Base-by-base conservation (phyloP, 2,888 invertebrate genomes). In the Trichopoda pennipes region DNA sequence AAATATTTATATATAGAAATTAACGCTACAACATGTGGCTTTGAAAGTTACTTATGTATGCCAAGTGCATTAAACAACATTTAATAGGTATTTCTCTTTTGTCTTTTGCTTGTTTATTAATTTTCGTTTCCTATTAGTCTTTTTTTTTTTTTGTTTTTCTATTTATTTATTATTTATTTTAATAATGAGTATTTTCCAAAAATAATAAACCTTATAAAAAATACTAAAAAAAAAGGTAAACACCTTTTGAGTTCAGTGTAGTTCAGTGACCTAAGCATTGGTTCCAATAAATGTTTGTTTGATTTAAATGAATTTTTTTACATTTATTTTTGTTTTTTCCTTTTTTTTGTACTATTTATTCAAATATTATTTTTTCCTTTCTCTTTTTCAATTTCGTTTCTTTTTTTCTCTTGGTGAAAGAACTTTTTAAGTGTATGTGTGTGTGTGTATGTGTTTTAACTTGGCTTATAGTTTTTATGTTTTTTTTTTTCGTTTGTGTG, bases 181-280 rank as follows among this genome's bases (percentile, higher is more conserved):
- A 61, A 72, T 80, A 75, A 75, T 66, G 70, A 38, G 3, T 76
- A 61, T 38, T 81, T 69, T 51, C 56, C 72, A 63, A 64, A 28
- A 38, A 56, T 35, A 42, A 49, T 28, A 32, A 61, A 53, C 47
- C 38, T 63, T 35, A n/a, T n/a, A 51, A 61, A 53, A 55, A 63
- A 23, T 47, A 35, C 44, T 35, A 3, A n/a, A 19, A 17, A 28
- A 21, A 10, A 58, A 61, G 53, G 53, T 72, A 81, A 66, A 66
- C 73, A 81, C 81, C 73, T 73, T 76, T 77, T 69, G 21, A 47
- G 55, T 64, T 19, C 10, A 8, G n/a, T 28, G 51, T 77, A 44
- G 81, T 81, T 81, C 81, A 81, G 63, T 81, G 81, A 77, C 81
- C 81, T 49, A 77, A 73, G 63, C 77, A 73, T 69, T 77, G 73